A percentile compares a stretch with the other conserved stretches of the same genome.
Conservation (phyloP, 92 coral and sea anemone genomes). For the Virgularia gustaviana region DNA sequence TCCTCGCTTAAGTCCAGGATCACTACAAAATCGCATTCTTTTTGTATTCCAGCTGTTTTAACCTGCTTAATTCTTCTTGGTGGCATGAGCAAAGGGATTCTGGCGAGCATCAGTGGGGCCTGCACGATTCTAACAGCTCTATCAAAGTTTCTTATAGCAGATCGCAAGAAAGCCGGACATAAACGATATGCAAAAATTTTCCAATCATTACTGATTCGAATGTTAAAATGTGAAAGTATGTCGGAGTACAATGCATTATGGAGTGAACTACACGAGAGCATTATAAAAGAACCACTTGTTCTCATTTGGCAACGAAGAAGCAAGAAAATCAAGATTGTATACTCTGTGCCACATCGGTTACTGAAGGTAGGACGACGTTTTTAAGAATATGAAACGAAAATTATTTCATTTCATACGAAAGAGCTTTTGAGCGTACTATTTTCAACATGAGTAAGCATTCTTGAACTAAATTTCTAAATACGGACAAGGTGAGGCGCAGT, state of each 20-base stretch:
- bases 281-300: constrained; percentile 19
- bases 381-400: no score
- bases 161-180: constrained; percentile 32
- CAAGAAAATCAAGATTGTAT: neutral
- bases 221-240: constrained; percentile 9
- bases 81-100: constrained; percentile 12
- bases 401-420: no score
- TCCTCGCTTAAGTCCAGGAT: neutral
- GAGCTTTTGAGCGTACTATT: no score
- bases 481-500: no score
- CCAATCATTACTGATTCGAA: constrained; percentile 16
- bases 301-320: constrained; percentile 16
- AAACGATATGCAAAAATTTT: constrained; percentile 25
- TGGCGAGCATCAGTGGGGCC: constrained; percentile 7
- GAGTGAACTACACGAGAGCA: constrained; percentile 17
- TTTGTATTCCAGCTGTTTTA: constrained; percentile 4
- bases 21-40: neutral
- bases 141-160: constrained; percentile 27
- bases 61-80: constrained; percentile 20
- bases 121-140: constrained; percentile 20
- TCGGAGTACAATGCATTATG: constrained; percentile 15
- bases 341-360: constrained; percentile 4
- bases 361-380: neutral
- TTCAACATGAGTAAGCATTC: no score
- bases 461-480: no score